A percentile compares a stretch with the other conserved stretches of the same genome.
These are phyloP conservation scores for Echinarachnius parma DNA, from an alignment of 53 echinoderm and acorn worm species.

Conservation along the genomic window DNA sequence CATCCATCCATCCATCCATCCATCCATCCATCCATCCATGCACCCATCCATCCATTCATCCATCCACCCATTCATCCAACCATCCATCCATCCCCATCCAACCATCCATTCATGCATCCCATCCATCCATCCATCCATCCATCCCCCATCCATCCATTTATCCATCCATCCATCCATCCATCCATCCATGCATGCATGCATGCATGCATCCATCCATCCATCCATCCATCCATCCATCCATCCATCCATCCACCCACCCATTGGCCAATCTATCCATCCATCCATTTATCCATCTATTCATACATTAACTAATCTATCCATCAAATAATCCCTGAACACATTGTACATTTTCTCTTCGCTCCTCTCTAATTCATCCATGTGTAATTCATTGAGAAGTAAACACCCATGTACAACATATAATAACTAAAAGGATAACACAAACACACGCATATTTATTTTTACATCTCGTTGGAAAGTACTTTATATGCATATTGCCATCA, in stretches of 20 bases:
- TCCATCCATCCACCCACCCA: background rate
- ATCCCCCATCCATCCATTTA: background rate
- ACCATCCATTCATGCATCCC: background rate
- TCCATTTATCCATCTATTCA: no score
- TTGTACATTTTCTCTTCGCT: no score
- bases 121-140: background rate
- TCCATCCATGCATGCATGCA: background rate
- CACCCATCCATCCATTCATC: background rate
- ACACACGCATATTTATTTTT: background rate
- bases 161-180: background rate
- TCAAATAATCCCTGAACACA: no score
- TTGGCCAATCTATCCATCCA: background rate
- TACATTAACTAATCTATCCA: no score
- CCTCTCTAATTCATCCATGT: no score
- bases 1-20: background rate
- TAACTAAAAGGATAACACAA: background rate
- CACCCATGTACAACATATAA: no score
- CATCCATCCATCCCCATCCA: background rate
- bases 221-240: background rate
- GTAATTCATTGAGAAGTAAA: no score
- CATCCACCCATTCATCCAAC: background rate
- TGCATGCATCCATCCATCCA: background rate
- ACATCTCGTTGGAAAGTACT: slow-evolving; percentile 25
- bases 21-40: background rate
- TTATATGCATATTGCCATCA: slow-evolving; percentile 35